Evolutionary conservation across 2,888 invertebrate genomes (phyloP), one percentile per base, ranked within the genome.

Genomic region (Sinopyrophorus schimmeli): DNA sequence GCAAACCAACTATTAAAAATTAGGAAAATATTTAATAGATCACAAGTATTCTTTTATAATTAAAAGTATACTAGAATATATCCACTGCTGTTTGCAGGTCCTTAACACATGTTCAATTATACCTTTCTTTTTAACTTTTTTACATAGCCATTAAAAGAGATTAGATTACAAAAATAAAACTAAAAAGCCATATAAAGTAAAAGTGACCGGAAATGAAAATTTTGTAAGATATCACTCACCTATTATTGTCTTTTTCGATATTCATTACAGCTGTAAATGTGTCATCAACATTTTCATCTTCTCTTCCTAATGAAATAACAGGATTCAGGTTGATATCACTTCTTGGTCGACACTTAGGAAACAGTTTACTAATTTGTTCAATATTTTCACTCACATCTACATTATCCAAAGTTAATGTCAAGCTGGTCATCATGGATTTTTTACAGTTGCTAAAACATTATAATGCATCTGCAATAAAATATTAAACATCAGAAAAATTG

Each of bases 341-440:
- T 68, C 82, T 79, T 61, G 89, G 89, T 66, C 89, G 83, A 77
- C 90, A 90, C 85, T 90, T 90, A 67, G 89, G 89, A 77, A 90
- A 91, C 68, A 90, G 80, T 73, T 86, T 81, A 70, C 87, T 87
- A 76, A 91, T 88, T 77, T 86, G 84, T 79, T 88, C 88, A 76
- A 77, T 74, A 69, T 73, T 75, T 70, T 76, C 77, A 67, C 69
- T 70, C 64, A 73, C 73, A 68, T 73, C 74, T 67, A 72, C 71
- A 69, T 74, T 73, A 69, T 73, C 73, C 67, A 72, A 65, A 53
- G 72, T 65, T 63, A 73, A 64, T 62, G 72, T 71, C 73, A 73
- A 68, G 66, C 73, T 74, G 63, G 73, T 73, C 73, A 74, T 74
- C 68, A 67, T 73, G 70, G 42, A 54, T 48, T 48, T 24, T 14